Percentiles rank a stretch among this genome's conserved stretches.
Conservation (phyloP, 2,888 invertebrate genomes). For the Adelognathus sp. region DNA sequence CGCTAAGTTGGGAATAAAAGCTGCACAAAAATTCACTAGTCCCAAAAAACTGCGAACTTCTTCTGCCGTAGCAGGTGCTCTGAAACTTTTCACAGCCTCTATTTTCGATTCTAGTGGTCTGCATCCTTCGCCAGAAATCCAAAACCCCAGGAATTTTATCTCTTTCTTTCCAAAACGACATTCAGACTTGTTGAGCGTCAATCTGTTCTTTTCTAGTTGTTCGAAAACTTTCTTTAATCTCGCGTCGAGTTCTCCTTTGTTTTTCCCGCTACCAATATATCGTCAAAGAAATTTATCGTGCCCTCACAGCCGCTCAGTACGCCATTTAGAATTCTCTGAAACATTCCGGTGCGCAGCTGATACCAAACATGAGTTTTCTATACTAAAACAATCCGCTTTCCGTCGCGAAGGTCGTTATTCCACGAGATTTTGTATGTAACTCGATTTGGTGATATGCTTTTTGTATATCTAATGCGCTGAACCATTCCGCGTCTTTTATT, state of each 20-base stretch:
- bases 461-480: slow-evolving; percentile 69
- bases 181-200: slow-evolving; percentile 60
- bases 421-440: slow-evolving; percentile 68
- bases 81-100: slow-evolving; percentile 56
- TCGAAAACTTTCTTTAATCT: slow-evolving; percentile 56
- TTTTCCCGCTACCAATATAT: slow-evolving; percentile 74
- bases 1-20: slow-evolving; percentile 64
- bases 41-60: slow-evolving; percentile 69
- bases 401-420: slow-evolving; percentile 76
- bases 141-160: slow-evolving; percentile 66
- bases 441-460: slow-evolving; percentile 76
- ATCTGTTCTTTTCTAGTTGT: slow-evolving; percentile 34
- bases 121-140: slow-evolving; percentile 60
- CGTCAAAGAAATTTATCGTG: slow-evolving; percentile 75
- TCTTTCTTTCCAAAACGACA: slow-evolving; percentile 44
- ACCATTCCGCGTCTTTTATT: slow-evolving; percentile 55
- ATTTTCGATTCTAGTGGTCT: slow-evolving; percentile 57
- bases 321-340: slow-evolving; percentile 72
- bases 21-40: slow-evolving; percentile 68
- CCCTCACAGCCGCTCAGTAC: slow-evolving; percentile 73
- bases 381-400: slow-evolving; percentile 74
- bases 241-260: slow-evolving; percentile 68
- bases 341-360: slow-evolving; percentile 79
- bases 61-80: slow-evolving; percentile 60
- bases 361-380: slow-evolving; percentile 78